Base-by-base conservation (phyloP, 2,113 vertebrate genomes). In the Elaphurus davidianus region DNA sequence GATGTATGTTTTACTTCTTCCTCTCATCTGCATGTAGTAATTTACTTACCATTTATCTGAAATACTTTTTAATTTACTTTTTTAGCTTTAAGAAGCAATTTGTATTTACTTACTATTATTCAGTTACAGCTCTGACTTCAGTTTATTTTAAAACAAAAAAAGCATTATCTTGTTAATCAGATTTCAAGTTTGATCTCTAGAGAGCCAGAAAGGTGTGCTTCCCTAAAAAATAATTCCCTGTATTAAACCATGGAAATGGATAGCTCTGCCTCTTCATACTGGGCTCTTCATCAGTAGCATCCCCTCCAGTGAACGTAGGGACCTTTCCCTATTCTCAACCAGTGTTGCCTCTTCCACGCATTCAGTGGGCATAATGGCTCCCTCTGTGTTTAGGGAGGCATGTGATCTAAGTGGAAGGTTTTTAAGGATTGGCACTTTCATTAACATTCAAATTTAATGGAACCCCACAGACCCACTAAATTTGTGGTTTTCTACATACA, bases 1-100 rank as follows among this genome's bases (percentile, higher is more conserved):
- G 99, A 99, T 91, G 99, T 99, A 99, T n/a, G 99, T 98, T 89
- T 93, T 67, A 3, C 2, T 95, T 94, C 6, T 57, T 82, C 1
- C 7, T 64, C 97, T 79, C 7, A 23, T 85, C 84, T 50, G 55
- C 76, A 19, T 93, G 59, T 84, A 60, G 33, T 87, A 3, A 47
- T 85, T 47, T 30, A 55, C 86, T 95, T 7, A 9, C 7, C 16
- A 9, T 33, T 59, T 96, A 92, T 60, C 30, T 74, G 25, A 57
- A 87, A 33, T 78, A 59, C 1, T 13, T 92, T 76, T 88, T 71
- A 83, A 45, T 71, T 17, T 94, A 55, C 21, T 25, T 36, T 88
- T 90, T 60, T 87, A 28, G 3, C 33, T 90, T 87, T 59, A 64
- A 86, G 27, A 47, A 91, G 12, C 57, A 21, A 33, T 19, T 5